These are phyloP conservation scores for Callorhinus ursinus DNA, from an alignment of 2,113 vertebrate genomes.

Conservation along the genomic window DNA sequence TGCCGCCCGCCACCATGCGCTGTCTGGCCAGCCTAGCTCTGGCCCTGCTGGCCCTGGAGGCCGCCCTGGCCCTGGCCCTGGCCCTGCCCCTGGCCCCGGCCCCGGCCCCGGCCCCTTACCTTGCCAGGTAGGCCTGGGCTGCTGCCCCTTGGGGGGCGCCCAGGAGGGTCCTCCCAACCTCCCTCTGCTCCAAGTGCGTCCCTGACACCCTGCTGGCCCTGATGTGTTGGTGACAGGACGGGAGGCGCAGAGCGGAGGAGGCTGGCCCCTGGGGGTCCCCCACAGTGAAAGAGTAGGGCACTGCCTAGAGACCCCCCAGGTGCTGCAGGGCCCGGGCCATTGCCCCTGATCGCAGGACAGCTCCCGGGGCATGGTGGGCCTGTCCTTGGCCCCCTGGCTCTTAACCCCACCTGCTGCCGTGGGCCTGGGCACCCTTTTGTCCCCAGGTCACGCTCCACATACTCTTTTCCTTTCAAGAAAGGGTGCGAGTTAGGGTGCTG, in stretches of 20 bases:
- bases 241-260: not conserved
- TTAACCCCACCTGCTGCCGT: not conserved
- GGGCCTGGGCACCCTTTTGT: not conserved
- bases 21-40: slow-evolving; percentile 33
- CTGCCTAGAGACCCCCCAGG: not conserved
- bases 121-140: slow-evolving; percentile 69
- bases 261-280: not conserved
- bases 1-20: not conserved
- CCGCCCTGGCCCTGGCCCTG: slow-evolving; percentile 78
- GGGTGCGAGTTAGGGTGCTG: not conserved
- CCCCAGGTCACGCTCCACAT: not conserved
- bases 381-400: not conserved
- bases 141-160: rapidly evolving
- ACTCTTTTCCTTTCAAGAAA: not conserved
- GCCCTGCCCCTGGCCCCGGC: not conserved
- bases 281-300: not conserved
- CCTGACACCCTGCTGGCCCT: slow-evolving; percentile 21
- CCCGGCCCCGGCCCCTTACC: slow-evolving; percentile 36
- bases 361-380: not conserved
- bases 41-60: slow-evolving; percentile 24
- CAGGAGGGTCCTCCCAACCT: not conserved
- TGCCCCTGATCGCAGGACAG: not conserved
- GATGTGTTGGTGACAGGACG: no score
- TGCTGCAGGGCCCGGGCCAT: not conserved
- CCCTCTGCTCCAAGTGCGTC: slow-evolving; percentile 72